phyloP scores from a whole-genome alignment of 1,140 invertebrate species.

The Orchestia grillus region DNA sequence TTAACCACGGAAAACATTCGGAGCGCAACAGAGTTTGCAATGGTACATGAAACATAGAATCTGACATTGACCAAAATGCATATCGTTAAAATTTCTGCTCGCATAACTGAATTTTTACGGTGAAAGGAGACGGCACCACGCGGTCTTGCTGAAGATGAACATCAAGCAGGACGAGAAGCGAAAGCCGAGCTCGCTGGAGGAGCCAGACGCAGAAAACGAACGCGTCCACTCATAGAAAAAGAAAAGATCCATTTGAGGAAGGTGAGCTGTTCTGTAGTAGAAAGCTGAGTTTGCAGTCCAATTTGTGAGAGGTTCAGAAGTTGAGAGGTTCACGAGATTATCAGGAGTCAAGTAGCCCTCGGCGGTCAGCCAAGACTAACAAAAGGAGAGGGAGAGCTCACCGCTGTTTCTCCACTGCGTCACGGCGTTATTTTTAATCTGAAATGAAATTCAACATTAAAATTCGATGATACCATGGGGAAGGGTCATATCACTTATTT shows the following conservation, averaged over 20 bases:
- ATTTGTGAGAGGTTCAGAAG: neutral
- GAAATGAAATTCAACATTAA: conserved; percentile 21
- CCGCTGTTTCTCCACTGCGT: conserved; percentile 68
- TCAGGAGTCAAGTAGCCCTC: neutral
- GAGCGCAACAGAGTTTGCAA: neutral
- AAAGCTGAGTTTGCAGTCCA: neutral
- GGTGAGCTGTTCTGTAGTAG: neutral
- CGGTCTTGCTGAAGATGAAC: neutral
- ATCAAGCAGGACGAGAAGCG: neutral
- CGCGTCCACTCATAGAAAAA: neutral
- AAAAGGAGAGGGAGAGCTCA: conserved; percentile 67
- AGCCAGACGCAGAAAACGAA: neutral
- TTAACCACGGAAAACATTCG: neutral
- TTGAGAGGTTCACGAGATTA: neutral
- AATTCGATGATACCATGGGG: neutral
- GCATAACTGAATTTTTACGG: neutral
- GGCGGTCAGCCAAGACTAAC: conserved; percentile 44
- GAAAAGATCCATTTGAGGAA: neutral
- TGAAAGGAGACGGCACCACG: neutral
- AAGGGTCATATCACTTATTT: no score
- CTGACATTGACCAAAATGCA: neutral
- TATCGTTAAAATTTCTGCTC: neutral
- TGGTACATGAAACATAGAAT: neutral
- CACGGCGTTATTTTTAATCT: conserved; percentile 68
- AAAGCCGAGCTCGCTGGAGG: neutral